These are phyloP conservation scores for Calliphora vomitoria DNA, from an alignment of 2,888 invertebrate genomes.

Conservation along the genomic window DNA sequence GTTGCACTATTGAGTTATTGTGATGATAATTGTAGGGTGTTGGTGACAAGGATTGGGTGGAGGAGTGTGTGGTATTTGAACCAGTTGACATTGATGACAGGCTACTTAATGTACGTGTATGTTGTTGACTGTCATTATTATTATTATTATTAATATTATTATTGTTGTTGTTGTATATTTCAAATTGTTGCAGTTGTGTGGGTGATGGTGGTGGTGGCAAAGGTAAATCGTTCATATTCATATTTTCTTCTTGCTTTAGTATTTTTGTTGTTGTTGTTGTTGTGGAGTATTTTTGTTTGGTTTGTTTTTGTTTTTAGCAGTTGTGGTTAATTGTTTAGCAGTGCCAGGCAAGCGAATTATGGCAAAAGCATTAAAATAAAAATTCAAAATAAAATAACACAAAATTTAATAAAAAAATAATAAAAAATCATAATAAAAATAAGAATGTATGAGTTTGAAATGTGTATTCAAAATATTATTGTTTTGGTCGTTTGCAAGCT, in stretches of 20 bases:
- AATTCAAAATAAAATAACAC: conserved; percentile 53
- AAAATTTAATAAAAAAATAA: conserved; percentile 41
- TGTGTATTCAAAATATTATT: conserved; percentile 41
- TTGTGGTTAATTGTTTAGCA: conserved; percentile 74
- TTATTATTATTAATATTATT: conserved; percentile 68
- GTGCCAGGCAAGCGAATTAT: conserved; percentile 66
- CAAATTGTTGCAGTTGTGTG: conserved; percentile 82
- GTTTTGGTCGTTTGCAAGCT: no score
- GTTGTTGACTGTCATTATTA: conserved; percentile 78
- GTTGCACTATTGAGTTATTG: conserved; percentile 47
- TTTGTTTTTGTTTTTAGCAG: conserved; percentile 48
- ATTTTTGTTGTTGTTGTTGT: conserved; percentile 44
- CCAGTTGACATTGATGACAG: conserved; percentile 82
- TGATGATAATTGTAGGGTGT: conserved; percentile 73
- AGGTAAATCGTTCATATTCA: conserved; percentile 79
- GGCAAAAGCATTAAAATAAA: conserved; percentile 55
- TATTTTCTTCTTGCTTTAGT: conserved; percentile 71
- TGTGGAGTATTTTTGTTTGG: conserved; percentile 16
- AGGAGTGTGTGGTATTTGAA: conserved; percentile 77
- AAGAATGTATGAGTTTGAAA: conserved; percentile 43
- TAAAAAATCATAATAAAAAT: not conserved
- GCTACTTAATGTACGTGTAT: conserved; percentile 83
- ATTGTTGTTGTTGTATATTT: conserved; percentile 75
- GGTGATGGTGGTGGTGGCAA: conserved; percentile 83
- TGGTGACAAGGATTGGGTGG: conserved; percentile 78